A percentile compares a stretch with the other conserved stretches of the same genome.
phyloP scores from a whole-genome alignment of 2,888 invertebrate genomes.

The Acanthacorydalis orientalis region DNA sequence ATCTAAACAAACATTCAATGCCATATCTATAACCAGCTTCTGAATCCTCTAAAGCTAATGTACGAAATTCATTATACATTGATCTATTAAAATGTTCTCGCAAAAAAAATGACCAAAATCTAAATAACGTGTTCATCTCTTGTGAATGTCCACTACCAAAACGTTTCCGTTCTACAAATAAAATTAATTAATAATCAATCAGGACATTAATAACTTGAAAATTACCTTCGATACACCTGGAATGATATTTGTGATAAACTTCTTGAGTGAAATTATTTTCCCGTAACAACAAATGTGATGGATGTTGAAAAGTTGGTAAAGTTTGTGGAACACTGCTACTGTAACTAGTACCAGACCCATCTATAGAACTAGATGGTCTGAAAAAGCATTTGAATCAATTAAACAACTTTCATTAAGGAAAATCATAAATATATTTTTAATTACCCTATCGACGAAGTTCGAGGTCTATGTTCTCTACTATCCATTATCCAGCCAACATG shows the following conservation, averaged over 20 bases:
- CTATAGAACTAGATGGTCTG: slow-evolving; percentile 60
- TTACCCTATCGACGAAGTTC: slow-evolving; percentile 63
- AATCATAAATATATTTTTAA: not conserved
- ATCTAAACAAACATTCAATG: slow-evolving; percentile 81
- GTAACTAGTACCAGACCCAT: slow-evolving; percentile 46
- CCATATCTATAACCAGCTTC: slow-evolving; percentile 75
- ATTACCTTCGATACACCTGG: slow-evolving; percentile 77
- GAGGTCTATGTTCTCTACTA: slow-evolving; percentile 61
- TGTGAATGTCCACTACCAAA: slow-evolving; percentile 83
- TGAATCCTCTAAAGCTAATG: slow-evolving; percentile 87
- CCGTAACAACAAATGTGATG: slow-evolving; percentile 82
- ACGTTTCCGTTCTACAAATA: slow-evolving; percentile 16
- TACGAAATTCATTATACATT: slow-evolving; percentile 94
- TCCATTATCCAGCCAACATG: slow-evolving; percentile 98
- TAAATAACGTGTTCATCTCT: slow-evolving; percentile 98
- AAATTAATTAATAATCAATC: slow-evolving; percentile 14
- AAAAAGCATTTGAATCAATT: slow-evolving; percentile 8
- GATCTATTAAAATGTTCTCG: slow-evolving; percentile 94
- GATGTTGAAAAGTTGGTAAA: slow-evolving; percentile 87
- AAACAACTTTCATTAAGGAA: not conserved
- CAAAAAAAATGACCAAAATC: slow-evolving; percentile 99
- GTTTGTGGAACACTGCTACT: slow-evolving; percentile 68
- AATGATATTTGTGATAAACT: slow-evolving; percentile 91
- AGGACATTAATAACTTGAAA: slow-evolving; percentile 10
- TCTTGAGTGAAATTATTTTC: slow-evolving; percentile 97